A percentile compares a stretch with the other conserved stretches of the same genome.
Conservation (phyloP, 2,113 vertebrate species). For the Aepyceros melampus region DNA sequence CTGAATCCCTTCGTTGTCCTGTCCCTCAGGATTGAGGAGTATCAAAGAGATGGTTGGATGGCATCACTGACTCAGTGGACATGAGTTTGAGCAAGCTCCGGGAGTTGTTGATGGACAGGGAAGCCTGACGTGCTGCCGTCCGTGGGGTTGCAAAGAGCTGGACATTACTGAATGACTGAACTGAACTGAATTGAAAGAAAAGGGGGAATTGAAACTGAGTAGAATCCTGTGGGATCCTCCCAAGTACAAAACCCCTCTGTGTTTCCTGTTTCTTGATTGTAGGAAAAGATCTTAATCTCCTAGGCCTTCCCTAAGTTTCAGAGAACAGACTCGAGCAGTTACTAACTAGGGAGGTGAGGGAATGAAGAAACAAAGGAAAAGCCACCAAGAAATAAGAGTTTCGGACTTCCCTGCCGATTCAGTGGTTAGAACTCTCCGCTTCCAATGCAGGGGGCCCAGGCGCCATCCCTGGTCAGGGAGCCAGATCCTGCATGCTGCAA, state of each 20-base stretch:
- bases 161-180: neutral
- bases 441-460: neutral
- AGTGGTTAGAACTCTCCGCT: neutral
- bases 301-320: neutral
- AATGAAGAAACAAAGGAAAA: neutral
- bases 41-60: neutral
- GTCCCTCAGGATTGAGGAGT: neutral
- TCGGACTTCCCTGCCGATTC: neutral
- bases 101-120: neutral
- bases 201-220: neutral
- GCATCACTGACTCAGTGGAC: neutral
- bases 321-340: neutral
- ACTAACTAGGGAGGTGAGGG: neutral
- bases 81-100: neutral
- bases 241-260: neutral
- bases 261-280: neutral
- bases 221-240: neutral
- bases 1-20: neutral
- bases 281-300: neutral
- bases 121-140: neutral
- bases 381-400: neutral
- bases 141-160: neutral
- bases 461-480: neutral
- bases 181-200: neutral
- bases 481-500: neutral